phyloP scores from a whole-genome alignment of 1,140 invertebrate species.

The Harpegnathos saltator region DNA sequence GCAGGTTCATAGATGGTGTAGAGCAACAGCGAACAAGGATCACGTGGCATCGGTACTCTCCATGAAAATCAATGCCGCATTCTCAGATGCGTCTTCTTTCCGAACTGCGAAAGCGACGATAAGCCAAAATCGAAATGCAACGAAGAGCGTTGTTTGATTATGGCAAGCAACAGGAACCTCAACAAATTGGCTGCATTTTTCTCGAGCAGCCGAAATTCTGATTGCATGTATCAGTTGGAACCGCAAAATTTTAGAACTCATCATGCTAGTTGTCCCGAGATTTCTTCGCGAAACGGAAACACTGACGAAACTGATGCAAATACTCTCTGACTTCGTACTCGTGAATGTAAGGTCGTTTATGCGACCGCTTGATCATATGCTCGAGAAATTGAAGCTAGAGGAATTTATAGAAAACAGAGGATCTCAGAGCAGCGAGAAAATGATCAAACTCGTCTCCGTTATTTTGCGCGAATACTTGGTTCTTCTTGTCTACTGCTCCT shows the following conservation, averaged over 20 bases:
- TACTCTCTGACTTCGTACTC: background rate
- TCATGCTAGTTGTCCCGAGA: background rate
- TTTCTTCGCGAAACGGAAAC: background rate
- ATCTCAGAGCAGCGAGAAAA: background rate
- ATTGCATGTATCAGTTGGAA: background rate
- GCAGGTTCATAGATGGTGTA: background rate
- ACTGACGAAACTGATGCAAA: background rate
- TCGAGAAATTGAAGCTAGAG: background rate
- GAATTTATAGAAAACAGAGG: background rate
- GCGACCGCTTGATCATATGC: background rate
- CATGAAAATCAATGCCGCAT: background rate
- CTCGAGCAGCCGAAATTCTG: background rate
- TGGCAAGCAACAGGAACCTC: slow-evolving; percentile 22
- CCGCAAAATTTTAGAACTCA: background rate
- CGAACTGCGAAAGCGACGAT: background rate
- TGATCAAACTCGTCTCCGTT: slow-evolving; percentile 1
- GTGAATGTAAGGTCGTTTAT: background rate
- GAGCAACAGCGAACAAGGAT: slow-evolving; percentile 1
- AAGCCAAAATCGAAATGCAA: background rate
- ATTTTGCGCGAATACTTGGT: slow-evolving; percentile 66
- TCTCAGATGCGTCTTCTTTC: background rate
- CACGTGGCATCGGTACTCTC: background rate
- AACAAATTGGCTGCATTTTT: background rate
- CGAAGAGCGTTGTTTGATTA: background rate
- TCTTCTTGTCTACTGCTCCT: slow-evolving; percentile 68